Evolutionary conservation across 2,888 invertebrate species (phyloP), one percentile per base, ranked within the genome.

Genomic region (Melipona beecheii): DNA sequence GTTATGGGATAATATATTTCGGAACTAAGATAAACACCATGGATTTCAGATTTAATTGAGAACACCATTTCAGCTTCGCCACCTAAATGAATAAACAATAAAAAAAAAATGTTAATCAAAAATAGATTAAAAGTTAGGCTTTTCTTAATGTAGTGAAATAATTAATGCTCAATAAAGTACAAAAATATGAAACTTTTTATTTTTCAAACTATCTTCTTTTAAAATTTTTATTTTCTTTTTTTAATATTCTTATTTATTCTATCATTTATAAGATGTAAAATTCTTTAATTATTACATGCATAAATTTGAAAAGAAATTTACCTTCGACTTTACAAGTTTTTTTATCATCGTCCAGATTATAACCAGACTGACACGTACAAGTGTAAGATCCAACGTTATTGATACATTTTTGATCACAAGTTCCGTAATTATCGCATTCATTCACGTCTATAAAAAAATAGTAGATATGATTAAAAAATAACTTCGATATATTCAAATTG

Each of bases 31-130:
- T 96, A 96, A 13, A 96, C 94, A 0, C 96, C 97, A 86, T 96
- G 95, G 54, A 98, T 96, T 81, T 96, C 95, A 56, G 95, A 95
- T 76, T 95, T 96, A 0, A 97, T 96, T 58, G 96, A 96, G 93
- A 97, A 97, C 75, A 97, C 94, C 86, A 98, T 93, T 78, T 96
- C 92, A 0, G 96, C 96, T 91, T 97, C 97, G 0, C 96, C 96
- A 43, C 95, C 96, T 96, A 88, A 27, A 27, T 24, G 91, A n/a
- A 78, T 43, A 66, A 62, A 77, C 19, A 66, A 19, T n/a, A 31
- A 19, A 54, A 17, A 13, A 13, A 27, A 27, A 36, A 52, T 9
- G 27, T 27, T 71, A 24, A 62, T 70, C 27, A 60, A 24, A 50
- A 52, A 69, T 21, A 60, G 52, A 31, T 19, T 1, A 2, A 56